Evolutionary conservation across 2,888 invertebrate genomes (phyloP), one percentile per base, ranked within the genome.

Genomic region (Mycalesis mineus): DNA sequence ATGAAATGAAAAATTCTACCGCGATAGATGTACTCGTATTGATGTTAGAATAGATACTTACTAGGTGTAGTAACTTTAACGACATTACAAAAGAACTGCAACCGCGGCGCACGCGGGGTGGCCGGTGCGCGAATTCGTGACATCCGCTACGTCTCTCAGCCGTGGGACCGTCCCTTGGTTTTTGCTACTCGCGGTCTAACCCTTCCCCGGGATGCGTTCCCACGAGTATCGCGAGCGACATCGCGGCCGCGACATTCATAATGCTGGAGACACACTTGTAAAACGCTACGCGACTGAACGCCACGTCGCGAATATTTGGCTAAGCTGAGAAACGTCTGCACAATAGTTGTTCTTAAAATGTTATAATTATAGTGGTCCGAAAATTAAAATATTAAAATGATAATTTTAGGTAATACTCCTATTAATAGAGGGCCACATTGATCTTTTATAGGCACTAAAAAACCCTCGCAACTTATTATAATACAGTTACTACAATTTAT

Each of bases 181-280:
- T 54, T 60, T 53, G 47, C 58, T 36, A 45, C 55, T 33, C 52
- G 42, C 41, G 52, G 49, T 37, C 53, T 50, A 60, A 66, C 66
- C 67, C 67, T 66, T 67, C 61, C 60, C 54, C 57, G 61, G 55
- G 62, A 55, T 55, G 56, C 54, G 57, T 69, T 69, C 69, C 65
- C 69, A 69, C 69, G 69, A 63, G 65, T 66, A 66, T 62, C 62
- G 60, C 58, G 53, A 50, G 49, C 60, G 44, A 50, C 45, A 47
- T 39, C 53, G 53, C 55, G 53, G 40, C 41, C 60, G 60, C 59
- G 60, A 56, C 41, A 50, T 56, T 50, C 28, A 22, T 56, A 50
- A 36, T 36, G 36, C 36, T 4, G 11, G 36, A 4, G 1, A 36
- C 36, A 36, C 11, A 36, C 36, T 36, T 11, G 11, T 11, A 36